These are phyloP conservation scores for Proctacanthus coquilletti DNA, from an alignment of 1,140 invertebrate genomes.

Conservation along the genomic window DNA sequence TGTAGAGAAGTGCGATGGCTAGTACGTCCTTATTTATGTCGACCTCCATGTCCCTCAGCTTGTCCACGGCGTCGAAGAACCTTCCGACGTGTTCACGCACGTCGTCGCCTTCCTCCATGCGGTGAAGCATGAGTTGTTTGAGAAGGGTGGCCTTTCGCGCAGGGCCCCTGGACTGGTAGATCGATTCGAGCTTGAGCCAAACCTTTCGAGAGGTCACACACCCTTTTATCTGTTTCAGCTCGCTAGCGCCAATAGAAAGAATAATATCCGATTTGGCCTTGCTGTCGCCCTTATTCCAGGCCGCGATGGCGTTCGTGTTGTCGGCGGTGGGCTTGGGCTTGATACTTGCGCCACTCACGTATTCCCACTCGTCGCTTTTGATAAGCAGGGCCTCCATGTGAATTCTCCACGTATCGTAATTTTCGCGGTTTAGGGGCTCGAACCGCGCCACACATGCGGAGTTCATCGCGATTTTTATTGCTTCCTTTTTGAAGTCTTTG, in stretches of 20 bases:
- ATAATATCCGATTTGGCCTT: constrained; percentile 12
- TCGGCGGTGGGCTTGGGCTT: constrained; percentile 4
- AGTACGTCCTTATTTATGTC: constrained; percentile 12
- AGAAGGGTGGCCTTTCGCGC: constrained; percentile 6
- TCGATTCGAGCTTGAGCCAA: constrained; percentile 10
- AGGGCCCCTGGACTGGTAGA: constrained; percentile 13
- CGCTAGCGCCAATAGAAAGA: constrained; percentile 8
- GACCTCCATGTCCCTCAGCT: constrained; percentile 13
- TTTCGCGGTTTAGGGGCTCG: constrained; percentile 1
- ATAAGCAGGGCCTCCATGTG: constrained; percentile 12
- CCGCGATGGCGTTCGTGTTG: too few relatives aligned
- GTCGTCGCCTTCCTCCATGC: constrained; percentile 14
- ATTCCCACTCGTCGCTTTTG: constrained; percentile 12
- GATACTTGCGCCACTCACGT: constrained; percentile 8
- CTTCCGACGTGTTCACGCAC: constrained; percentile 13
- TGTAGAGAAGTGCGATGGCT: constrained; percentile 12
- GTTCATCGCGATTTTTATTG: too few relatives aligned
- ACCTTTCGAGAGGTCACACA: constrained; percentile 11
- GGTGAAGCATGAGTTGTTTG: constrained; percentile 9
- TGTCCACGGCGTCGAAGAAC: constrained; percentile 15
- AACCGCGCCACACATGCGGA: background rate
- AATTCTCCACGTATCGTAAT: constrained; percentile 14
- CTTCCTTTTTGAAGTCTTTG: too few relatives aligned
- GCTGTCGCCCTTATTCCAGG: constrained; percentile 7
- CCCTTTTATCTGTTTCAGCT: constrained; percentile 10